These are phyloP conservation scores for Myrmophylax atrothorax DNA, from an alignment of 2,113 vertebrate genomes.

Conservation along the genomic window DNA sequence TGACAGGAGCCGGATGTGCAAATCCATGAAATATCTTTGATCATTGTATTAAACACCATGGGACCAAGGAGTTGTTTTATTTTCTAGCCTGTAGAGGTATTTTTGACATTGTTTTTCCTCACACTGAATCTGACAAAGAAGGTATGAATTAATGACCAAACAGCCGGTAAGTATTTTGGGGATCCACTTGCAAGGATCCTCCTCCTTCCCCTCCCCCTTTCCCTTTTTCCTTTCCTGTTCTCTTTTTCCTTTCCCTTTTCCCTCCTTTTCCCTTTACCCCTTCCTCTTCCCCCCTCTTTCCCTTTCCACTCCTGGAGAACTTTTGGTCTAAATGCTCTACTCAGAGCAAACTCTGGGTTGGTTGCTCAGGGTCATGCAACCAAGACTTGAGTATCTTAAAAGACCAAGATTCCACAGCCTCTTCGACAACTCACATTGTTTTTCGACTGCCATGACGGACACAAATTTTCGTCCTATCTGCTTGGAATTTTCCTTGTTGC, in stretches of 20 bases:
- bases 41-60: background rate
- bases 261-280: no score
- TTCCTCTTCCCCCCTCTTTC: background rate
- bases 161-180: background rate
- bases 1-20: background rate
- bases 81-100: background rate
- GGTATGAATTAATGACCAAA: background rate
- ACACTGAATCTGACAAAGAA: background rate
- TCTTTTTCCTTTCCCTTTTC: no score
- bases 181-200: background rate
- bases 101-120: background rate
- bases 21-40: background rate
- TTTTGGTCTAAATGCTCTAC: background rate
- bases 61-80: background rate
- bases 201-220: background rate
- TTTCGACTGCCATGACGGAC: background rate
- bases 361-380: background rate
- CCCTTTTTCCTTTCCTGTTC: no score
- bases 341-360: background rate
- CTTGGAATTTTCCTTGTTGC: background rate
- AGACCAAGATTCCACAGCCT: background rate
- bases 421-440: background rate
- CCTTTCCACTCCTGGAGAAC: background rate
- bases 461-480: background rate
- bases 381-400: background rate